Conservation (phyloP, 2,888 invertebrate species). For the Andrena chrysosceles region DNA sequence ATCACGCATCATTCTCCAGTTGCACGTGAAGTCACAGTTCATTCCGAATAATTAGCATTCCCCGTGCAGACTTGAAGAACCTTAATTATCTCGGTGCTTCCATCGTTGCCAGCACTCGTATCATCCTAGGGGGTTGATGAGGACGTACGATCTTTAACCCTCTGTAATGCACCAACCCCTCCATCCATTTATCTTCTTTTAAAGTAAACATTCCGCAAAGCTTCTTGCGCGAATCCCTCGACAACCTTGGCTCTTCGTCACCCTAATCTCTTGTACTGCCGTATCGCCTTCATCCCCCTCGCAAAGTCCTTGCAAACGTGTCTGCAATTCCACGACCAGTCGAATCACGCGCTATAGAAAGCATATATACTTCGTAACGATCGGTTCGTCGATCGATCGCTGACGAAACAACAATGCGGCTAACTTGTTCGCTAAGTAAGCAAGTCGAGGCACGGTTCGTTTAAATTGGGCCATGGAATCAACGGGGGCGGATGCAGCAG, state of each 20-base stretch:
- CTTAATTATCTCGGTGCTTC: too few species aligned
- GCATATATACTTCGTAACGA: background rate
- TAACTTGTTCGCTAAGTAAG: background rate
- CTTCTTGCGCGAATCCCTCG: slow-evolving; percentile 2
- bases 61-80: too few species aligned
- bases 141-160: background rate
- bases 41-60: too few species aligned
- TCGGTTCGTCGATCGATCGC: background rate
- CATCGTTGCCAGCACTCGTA: background rate
- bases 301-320: background rate
- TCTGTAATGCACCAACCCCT: background rate
- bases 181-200: background rate
- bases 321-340: background rate
- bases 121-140: background rate
- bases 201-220: slow-evolving; percentile 1
- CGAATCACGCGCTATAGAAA: background rate
- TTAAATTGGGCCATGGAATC: slow-evolving; percentile 49
- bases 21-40: too few species aligned
- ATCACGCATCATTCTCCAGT: too few species aligned
- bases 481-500: slow-evolving; percentile 36
- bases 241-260: background rate
- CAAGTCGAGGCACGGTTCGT: background rate
- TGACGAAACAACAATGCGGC: background rate
- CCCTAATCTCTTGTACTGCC: slow-evolving; percentile 7
- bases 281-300: background rate